phyloP scores from a whole-genome alignment of 2,888 invertebrate species.

The Argynnis bischoffii region DNA sequence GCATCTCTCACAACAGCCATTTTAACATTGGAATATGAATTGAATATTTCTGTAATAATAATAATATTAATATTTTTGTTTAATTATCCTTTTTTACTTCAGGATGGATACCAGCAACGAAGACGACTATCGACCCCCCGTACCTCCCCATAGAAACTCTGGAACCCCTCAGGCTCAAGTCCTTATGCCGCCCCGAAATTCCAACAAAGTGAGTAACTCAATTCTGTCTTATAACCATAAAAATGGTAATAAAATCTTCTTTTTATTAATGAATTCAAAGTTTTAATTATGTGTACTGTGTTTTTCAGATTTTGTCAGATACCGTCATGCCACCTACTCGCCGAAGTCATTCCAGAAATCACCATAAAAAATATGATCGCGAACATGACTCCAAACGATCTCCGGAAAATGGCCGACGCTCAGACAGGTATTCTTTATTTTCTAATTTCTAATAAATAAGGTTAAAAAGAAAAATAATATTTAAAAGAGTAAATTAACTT shows the following conservation, averaged over 20 bases:
- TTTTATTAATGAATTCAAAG: no score
- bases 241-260: no score
- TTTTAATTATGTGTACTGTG: no score
- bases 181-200: slow-evolving; percentile 71
- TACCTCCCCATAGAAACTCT: slow-evolving; percentile 92
- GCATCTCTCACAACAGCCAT: slow-evolving; percentile 43
- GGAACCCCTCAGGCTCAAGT: slow-evolving; percentile 72
- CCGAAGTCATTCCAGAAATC: slow-evolving; percentile 72
- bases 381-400: slow-evolving; percentile 70
- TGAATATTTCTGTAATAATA: neutral
- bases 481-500: neutral
- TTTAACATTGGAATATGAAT: slow-evolving; percentile 35
- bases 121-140: slow-evolving; percentile 91
- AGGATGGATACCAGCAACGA: slow-evolving; percentile 70
- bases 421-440: slow-evolving; percentile 62
- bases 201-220: slow-evolving; percentile 65
- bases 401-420: slow-evolving; percentile 71
- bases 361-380: slow-evolving; percentile 75
- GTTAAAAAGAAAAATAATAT: neutral
- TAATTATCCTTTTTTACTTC: slow-evolving; percentile 42
- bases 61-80: slow-evolving; percentile 7
- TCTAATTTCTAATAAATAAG: neutral
- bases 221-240: no score
- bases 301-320: slow-evolving; percentile 70
- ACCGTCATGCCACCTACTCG: slow-evolving; percentile 78